phyloP scores from a whole-genome alignment of 2,797 vertebrate species.

The Tokudaia tokunoshimensis region DNA sequence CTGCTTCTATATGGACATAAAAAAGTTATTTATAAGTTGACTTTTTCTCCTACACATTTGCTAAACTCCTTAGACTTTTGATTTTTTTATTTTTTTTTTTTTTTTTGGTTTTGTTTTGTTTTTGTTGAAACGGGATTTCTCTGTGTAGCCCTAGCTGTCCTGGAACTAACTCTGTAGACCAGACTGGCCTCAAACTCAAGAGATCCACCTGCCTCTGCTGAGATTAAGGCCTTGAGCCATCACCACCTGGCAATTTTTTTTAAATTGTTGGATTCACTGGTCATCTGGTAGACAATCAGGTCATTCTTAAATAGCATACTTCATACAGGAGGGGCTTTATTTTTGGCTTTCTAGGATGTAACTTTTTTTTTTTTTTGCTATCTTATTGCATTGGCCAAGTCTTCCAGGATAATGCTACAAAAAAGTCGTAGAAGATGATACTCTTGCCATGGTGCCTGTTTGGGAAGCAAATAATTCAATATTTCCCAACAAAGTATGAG shows the following conservation, averaged over 20 bases:
- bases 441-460: neutral
- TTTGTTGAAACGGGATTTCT: neutral
- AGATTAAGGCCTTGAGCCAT: neutral
- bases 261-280: neutral
- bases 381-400: neutral
- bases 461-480: slow-evolving; percentile 28
- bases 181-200: neutral
- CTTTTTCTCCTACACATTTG: neutral
- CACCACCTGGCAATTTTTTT: neutral
- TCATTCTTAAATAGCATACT: neutral
- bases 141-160: neutral
- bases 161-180: neutral
- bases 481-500: neutral
- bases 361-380: neutral
- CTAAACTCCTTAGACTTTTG: neutral
- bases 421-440: neutral
- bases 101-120: neutral
- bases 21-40: neutral
- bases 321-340: neutral
- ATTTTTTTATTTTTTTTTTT: neutral
- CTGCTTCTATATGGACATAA: neutral
- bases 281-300: neutral
- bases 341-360: neutral
- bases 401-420: neutral
- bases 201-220: neutral